Evolutionary conservation across 2,797 vertebrate genomes (phyloP), one percentile per base, ranked within the genome.

Genomic region (Phrynocephalus vlangalii): DNA sequence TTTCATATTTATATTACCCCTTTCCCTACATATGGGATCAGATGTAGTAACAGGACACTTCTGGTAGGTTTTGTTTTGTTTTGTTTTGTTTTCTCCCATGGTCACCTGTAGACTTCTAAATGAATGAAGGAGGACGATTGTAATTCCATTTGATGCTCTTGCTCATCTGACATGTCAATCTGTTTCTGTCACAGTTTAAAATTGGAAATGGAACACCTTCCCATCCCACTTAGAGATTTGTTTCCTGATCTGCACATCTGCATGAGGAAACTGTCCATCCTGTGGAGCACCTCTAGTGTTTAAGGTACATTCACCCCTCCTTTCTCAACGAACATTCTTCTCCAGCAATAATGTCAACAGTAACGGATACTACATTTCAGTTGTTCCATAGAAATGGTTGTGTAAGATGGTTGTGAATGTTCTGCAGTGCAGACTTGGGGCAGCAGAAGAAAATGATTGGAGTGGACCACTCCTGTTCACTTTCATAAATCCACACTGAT

Each of bases 191-290:
- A 22, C 6, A 44, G 33, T 87, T 87, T 33, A 86, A 86, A 87
- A 30, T 79, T 6, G 77, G 28, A 15, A 85, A 3, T 48, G 67
- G 26, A 24, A n/a, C 7, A 77, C 16, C 13, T 13, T 52, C 2
- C 33, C 75, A 89, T 71, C 38, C 60, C 85, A 68, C 3, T 88
- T 66, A 60, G 26, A 82, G 16, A 79, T 38, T 82, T 44, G 16
- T 13, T 89, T 91, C 82, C 81, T 85, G 73, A 87, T 89, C 87
- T 88, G 33, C 66, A 84, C 87, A n/a, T 71, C 75, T 68, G 10
- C 44, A 86, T 82, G 88, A 6, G 89, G n/a, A 16, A 80, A 5
- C 30, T 84, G 76, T 30, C n/a, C 76, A 85, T 60, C 67, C 86
- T 26, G 79, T 38, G 10, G 26, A 78, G 30, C 48, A 56, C 60